A percentile compares a stretch with the other conserved stretches of the same genome.
These are phyloP conservation scores for Lutraria lutraria DNA, from an alignment of 2,888 invertebrate species.

Conservation along the genomic window DNA sequence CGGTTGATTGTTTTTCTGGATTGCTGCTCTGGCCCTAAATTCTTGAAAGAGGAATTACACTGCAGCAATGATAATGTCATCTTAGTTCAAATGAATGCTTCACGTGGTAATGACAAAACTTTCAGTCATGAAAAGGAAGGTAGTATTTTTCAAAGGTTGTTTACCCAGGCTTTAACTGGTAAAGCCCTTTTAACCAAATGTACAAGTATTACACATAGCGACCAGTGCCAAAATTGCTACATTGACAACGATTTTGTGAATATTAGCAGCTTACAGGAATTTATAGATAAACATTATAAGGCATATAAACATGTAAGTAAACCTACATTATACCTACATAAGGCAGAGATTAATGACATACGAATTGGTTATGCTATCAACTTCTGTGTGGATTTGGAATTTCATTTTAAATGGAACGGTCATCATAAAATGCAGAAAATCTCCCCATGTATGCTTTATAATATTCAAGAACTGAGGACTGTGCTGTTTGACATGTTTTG, in stretches of 20 bases:
- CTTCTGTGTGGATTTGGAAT: conserved; percentile 22
- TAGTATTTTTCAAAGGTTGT: conserved; percentile 22
- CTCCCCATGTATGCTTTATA: not conserved
- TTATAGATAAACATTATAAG: not conserved
- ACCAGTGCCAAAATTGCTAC: not conserved
- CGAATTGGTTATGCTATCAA: conserved; percentile 32
- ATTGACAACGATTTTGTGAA: conserved; percentile 15
- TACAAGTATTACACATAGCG: not conserved
- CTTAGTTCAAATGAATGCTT: conserved; percentile 18
- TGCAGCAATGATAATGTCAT: not conserved
- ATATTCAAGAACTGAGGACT: not conserved
- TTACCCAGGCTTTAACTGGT: conserved; percentile 27
- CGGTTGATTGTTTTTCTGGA: conserved; percentile 21
- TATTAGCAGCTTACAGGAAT: not conserved
- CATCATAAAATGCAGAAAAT: not conserved
- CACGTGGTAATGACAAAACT: not conserved
- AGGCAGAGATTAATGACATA: not conserved
- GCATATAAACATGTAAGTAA: not conserved
- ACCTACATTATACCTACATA: not conserved
- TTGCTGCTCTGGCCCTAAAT: conserved; percentile 14
- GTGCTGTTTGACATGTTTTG: conserved; percentile 22
- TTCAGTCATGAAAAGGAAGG: not conserved
- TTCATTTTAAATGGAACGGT: not conserved
- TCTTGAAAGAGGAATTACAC: not conserved
- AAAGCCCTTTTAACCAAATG: conserved; percentile 1